These are phyloP conservation scores for Papilio polyxenes DNA, from an alignment of 1,140 invertebrate genomes.

Conservation along the genomic window DNA sequence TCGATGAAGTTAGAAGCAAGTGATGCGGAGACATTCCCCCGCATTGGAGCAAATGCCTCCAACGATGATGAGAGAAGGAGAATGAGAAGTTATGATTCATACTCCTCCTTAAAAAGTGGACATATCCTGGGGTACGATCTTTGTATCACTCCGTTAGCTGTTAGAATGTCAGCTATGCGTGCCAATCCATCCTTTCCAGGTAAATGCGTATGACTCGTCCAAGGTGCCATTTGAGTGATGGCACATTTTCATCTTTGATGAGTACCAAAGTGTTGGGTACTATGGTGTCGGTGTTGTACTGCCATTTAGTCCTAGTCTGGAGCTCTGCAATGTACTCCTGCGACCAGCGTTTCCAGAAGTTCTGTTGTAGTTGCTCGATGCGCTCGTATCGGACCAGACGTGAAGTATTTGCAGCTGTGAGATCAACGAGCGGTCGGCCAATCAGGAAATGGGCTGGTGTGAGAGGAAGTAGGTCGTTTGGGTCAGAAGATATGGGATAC, in stretches of 20 bases:
- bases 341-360: conserved; percentile 38
- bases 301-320: conserved; percentile 40
- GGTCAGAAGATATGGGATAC: too few relatives aligned
- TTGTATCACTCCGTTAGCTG: conserved; percentile 22
- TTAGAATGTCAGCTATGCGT: conserved; percentile 33
- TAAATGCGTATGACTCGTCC: conserved; percentile 8
- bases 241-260: conserved; percentile 30
- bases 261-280: conserved; percentile 33
- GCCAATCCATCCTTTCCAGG: conserved; percentile 25
- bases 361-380: conserved; percentile 19
- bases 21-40: conserved; percentile 35
- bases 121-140: conserved; percentile 22
- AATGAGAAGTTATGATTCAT: conserved; percentile 23
- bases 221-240: conserved; percentile 35
- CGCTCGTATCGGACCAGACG: background rate
- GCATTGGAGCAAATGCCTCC: conserved; percentile 35
- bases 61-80: conserved; percentile 18
- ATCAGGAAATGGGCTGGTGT: too few relatives aligned
- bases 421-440: too few relatives aligned
- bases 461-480: too few relatives aligned
- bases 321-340: conserved; percentile 36
- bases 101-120: conserved; percentile 3
- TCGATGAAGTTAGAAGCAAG: too few relatives aligned
- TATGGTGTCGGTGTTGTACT: background rate
- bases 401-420: too few relatives aligned